These are phyloP conservation scores for Patella caerulea DNA, from an alignment of 2,888 invertebrate genomes.

Conservation along the genomic window DNA sequence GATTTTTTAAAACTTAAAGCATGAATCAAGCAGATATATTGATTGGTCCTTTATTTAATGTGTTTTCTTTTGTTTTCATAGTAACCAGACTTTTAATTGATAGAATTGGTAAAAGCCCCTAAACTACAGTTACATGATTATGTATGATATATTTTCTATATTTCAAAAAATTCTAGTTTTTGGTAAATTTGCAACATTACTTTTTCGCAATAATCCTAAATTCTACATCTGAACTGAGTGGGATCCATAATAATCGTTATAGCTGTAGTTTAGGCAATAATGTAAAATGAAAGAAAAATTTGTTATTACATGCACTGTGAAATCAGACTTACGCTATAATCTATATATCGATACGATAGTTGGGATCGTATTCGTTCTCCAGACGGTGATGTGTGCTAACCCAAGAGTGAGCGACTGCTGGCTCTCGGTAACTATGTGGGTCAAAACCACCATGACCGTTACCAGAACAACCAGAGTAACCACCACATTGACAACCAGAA, in stretches of 20 bases:
- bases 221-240: too few relatives aligned
- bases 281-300: background rate
- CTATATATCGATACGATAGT: background rate
- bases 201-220: too few relatives aligned
- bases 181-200: too few relatives aligned
- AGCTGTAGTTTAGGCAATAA: constrained; percentile 10
- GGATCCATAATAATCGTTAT: background rate
- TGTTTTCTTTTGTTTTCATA: too few relatives aligned
- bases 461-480: too few relatives aligned
- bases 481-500: too few relatives aligned
- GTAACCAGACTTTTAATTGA: too few relatives aligned
- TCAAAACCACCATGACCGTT: too few relatives aligned
- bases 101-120: constrained; percentile 1
- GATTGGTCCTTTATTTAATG: too few relatives aligned
- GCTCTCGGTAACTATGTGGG: background rate
- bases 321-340: background rate
- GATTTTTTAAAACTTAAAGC: too few relatives aligned
- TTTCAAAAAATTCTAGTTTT: too few relatives aligned
- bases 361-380: constrained; percentile 4
- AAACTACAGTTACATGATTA: constrained; percentile 8
- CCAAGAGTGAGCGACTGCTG: background rate
- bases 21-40: too few relatives aligned
- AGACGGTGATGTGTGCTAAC: constrained; percentile 4
- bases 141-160: background rate
- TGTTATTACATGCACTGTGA: constrained; percentile 1